Percentiles rank a stretch among this genome's conserved stretches.
Evolutionary conservation across 2,113 vertebrate species (phyloP).

Genomic region (Anas platyrhynchos): DNA sequence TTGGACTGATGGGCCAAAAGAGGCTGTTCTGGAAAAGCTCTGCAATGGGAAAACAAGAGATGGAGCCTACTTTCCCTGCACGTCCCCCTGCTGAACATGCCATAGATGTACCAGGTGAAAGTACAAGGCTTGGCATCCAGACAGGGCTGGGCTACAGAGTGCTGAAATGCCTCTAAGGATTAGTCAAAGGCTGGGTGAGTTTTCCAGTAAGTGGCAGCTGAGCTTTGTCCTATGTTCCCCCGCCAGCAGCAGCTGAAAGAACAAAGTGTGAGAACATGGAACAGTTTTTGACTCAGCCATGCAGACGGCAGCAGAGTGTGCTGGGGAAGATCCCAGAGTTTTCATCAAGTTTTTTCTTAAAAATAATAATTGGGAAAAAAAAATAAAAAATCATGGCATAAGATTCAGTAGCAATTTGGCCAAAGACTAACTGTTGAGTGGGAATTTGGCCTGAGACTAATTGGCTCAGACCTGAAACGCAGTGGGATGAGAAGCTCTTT

Average conservation of each 20-base stretch:
- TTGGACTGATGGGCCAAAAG: background rate
- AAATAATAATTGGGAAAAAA: background rate
- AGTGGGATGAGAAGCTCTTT: background rate
- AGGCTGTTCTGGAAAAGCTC: background rate
- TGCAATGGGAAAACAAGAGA: background rate
- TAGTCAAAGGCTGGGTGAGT: background rate
- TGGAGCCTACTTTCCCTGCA: background rate
- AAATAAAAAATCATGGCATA: background rate
- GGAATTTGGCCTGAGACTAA: background rate
- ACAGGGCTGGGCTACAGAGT: background rate
- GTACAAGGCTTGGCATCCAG: background rate
- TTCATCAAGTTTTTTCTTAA: background rate
- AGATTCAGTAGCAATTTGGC: background rate
- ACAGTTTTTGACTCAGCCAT: background rate
- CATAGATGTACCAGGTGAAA: background rate
- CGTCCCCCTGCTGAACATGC: background rate
- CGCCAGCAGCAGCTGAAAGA: background rate
- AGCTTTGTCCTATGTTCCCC: background rate
- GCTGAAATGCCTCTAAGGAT: background rate
- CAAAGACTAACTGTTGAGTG: background rate
- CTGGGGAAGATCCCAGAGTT: background rate
- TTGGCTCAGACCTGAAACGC: background rate
- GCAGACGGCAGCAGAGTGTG: background rate
- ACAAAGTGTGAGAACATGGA: background rate
- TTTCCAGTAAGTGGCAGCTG: background rate